phyloP scores from a whole-genome alignment of 2,113 vertebrate genomes.

The Paradoxurus hermaphroditus region DNA sequence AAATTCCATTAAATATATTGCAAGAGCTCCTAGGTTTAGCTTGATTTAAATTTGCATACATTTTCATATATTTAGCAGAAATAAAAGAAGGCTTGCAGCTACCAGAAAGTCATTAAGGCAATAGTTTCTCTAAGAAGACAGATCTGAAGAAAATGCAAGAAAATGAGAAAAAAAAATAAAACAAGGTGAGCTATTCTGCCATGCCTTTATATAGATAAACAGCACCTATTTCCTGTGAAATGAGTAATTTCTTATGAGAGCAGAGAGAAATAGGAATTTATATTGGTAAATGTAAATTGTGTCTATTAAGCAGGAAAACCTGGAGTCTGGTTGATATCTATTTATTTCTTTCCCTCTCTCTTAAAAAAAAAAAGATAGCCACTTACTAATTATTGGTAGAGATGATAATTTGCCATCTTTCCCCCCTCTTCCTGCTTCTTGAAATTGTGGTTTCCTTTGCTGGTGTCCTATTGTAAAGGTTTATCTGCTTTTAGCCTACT shows the following conservation, averaged over 20 bases:
- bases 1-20: constrained; percentile 99
- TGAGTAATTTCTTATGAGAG: constrained; percentile 74
- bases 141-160: constrained; percentile 84
- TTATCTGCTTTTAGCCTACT: constrained; percentile 60
- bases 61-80: constrained; percentile 99
- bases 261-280: constrained; percentile 43
- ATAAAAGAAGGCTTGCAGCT: constrained; percentile 98
- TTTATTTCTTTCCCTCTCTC: constrained; percentile 60
- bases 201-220: constrained; percentile 74
- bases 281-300: constrained; percentile 39
- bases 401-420: constrained; percentile 20
- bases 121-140: constrained; percentile 90
- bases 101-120: constrained; percentile 96
- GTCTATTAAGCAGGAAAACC: constrained; percentile 47
- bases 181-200: constrained; percentile 89
- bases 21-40: constrained; percentile 96
- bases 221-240: constrained; percentile 67
- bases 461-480: constrained; percentile 19
- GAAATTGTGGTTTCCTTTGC: constrained; percentile 47
- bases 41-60: constrained; percentile 99
- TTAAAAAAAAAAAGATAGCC: constrained; percentile 28
- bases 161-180: constrained; percentile 82
- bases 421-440: neutral
- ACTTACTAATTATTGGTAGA: constrained; percentile 53
- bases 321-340: neutral